These are phyloP conservation scores for Daktulosphaira vitifoliae DNA, from an alignment of 1,140 invertebrate species.

Conservation along the genomic window DNA sequence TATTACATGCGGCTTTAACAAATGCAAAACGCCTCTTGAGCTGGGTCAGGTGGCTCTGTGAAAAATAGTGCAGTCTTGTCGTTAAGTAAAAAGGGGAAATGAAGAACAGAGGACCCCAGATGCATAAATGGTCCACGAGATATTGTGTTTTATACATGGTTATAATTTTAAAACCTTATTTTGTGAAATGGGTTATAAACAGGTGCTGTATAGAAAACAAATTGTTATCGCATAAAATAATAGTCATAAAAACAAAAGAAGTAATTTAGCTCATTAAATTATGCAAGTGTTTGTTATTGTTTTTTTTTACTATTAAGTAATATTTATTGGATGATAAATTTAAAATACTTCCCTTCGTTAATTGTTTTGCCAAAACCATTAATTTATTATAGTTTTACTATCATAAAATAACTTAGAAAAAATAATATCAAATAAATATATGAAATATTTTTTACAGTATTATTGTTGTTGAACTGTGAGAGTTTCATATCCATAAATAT, in stretches of 20 bases:
- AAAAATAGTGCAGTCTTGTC: constrained; percentile 29
- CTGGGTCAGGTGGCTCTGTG: constrained; percentile 14
- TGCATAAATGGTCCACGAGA: constrained; percentile 24
- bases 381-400: no score
- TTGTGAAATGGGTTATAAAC: constrained; percentile 18
- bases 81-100: constrained; percentile 10
- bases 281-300: not conserved
- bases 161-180: constrained; percentile 29
- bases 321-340: no score
- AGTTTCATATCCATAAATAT: no score
- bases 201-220: constrained; percentile 18
- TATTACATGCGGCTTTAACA: constrained; percentile 12
- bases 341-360: no score
- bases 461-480: no score
- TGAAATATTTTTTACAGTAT: no score
- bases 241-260: constrained; percentile 8
- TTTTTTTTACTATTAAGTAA: no score
- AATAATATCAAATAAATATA: no score
- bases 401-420: no score
- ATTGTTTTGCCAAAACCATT: no score
- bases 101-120: not conserved
- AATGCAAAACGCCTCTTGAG: not conserved
- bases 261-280: constrained; percentile 8
- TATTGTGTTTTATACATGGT: constrained; percentile 23
- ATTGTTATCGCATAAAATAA: constrained; percentile 19